These are phyloP conservation scores for Sphenodon punctatus DNA, from an alignment of 2,797 vertebrate genomes.

Conservation along the genomic window DNA sequence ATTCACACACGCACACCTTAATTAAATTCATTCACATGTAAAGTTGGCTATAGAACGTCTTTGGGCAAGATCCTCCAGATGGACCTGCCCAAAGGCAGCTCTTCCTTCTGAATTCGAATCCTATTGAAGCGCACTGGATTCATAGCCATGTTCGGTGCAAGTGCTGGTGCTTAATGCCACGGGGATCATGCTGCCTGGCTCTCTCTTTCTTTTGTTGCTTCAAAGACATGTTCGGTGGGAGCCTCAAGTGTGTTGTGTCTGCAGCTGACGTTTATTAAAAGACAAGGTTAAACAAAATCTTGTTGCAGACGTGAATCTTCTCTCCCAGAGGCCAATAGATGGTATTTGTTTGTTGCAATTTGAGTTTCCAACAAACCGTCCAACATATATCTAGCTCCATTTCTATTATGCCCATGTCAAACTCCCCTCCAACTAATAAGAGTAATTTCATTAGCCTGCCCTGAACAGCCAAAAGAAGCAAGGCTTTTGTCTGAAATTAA, in stretches of 20 bases:
- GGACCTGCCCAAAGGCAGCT: too few species aligned
- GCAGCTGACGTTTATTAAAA: background rate
- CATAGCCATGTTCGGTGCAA: background rate
- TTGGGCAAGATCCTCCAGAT: too few species aligned
- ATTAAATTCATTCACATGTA: too few species aligned
- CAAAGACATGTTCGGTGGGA: background rate
- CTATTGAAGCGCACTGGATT: background rate
- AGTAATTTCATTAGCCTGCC: conserved; percentile 63
- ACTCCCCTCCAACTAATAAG: conserved; percentile 57
- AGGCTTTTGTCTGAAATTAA: conserved; percentile 70
- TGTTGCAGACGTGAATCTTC: conserved; percentile 10
- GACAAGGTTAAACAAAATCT: conserved; percentile 15
- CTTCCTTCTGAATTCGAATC: too few species aligned
- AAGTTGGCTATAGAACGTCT: too few species aligned
- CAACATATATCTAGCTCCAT: conserved; percentile 44
- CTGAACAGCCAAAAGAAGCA: conserved; percentile 58
- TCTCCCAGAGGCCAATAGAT: conserved; percentile 19
- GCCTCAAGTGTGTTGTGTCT: background rate
- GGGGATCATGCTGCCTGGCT: background rate
- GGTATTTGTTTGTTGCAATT: conserved; percentile 38
- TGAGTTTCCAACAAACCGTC: conserved; percentile 43
- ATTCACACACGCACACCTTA: too few species aligned
- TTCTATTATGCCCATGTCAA: conserved; percentile 44
- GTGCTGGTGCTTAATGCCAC: conserved; percentile 3
- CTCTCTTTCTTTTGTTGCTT: background rate